Evolutionary conservation across 2,797 vertebrate species (phyloP).

Genomic region (Amniataba percoides): DNA sequence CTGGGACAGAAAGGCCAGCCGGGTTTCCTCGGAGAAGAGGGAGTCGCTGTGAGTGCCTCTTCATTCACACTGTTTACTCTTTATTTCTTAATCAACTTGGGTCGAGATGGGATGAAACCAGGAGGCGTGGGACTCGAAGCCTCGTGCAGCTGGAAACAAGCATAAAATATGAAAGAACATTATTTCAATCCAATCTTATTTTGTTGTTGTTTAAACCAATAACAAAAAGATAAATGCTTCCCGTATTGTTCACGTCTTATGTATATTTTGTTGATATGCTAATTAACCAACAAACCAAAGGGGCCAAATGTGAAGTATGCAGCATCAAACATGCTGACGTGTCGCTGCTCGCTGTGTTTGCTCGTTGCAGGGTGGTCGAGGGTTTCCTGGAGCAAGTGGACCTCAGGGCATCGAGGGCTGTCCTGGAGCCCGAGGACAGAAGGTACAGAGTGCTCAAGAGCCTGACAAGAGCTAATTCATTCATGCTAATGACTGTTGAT

Average conservation of each 20-base stretch:
- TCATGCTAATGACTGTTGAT: too few species aligned
- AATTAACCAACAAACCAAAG: too few species aligned
- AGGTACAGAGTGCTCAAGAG: conserved; percentile 69
- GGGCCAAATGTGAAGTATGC: neutral
- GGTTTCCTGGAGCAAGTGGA: conserved; percentile 81
- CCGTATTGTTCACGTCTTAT: too few species aligned
- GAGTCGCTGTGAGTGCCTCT: conserved; percentile 82
- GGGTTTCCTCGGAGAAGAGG: conserved; percentile 89
- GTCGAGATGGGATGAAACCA: neutral
- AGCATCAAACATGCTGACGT: neutral
- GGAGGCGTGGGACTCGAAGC: too few species aligned
- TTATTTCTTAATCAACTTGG: neutral
- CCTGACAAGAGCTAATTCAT: too few species aligned
- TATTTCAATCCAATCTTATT: too few species aligned
- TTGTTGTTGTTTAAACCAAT: too few species aligned
- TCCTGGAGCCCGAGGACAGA: conserved; percentile 80
- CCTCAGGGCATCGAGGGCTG: conserved; percentile 83
- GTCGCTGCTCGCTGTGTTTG: neutral
- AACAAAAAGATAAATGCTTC: too few species aligned
- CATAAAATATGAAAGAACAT: too few species aligned
- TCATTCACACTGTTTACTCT: neutral
- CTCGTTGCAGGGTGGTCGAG: conserved; percentile 84
- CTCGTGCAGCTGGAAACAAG: too few species aligned
- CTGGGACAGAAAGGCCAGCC: conserved; percentile 77
- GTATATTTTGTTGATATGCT: too few species aligned